phyloP scores from a whole-genome alignment of 2,888 invertebrate species.

The Hymenopus coronatus region DNA sequence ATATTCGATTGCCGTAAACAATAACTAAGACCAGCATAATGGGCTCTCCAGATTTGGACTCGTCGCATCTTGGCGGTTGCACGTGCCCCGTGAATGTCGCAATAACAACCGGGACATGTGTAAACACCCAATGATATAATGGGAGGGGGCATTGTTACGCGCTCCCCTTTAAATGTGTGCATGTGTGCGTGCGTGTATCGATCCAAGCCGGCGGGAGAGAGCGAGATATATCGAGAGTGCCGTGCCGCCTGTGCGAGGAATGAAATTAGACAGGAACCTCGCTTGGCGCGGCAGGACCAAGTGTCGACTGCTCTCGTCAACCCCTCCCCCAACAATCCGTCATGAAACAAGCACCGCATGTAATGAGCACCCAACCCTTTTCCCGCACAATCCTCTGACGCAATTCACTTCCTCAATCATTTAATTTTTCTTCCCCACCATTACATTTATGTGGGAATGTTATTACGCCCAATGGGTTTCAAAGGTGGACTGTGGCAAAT shows the following conservation, averaged over 20 bases:
- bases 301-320: background rate
- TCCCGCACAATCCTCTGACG: background rate
- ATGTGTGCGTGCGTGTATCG: background rate
- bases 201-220: background rate
- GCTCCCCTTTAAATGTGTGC: background rate
- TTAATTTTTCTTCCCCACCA: background rate
- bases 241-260: background rate
- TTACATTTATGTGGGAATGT: background rate
- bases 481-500: background rate
- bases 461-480: background rate
- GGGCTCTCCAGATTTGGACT: background rate
- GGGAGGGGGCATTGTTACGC: background rate
- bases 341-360: background rate
- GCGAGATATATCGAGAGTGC: background rate
- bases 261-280: background rate
- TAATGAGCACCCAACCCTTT: background rate
- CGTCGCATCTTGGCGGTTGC: background rate
- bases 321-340: background rate
- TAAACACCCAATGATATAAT: background rate
- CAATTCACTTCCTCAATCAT: background rate
- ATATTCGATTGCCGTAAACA: too few relatives aligned
- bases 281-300: background rate
- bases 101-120: background rate
- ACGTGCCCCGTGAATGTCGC: background rate
- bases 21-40: too few relatives aligned